phyloP scores from a whole-genome alignment of 2,797 vertebrate species.

The Chloroceryle amazona region DNA sequence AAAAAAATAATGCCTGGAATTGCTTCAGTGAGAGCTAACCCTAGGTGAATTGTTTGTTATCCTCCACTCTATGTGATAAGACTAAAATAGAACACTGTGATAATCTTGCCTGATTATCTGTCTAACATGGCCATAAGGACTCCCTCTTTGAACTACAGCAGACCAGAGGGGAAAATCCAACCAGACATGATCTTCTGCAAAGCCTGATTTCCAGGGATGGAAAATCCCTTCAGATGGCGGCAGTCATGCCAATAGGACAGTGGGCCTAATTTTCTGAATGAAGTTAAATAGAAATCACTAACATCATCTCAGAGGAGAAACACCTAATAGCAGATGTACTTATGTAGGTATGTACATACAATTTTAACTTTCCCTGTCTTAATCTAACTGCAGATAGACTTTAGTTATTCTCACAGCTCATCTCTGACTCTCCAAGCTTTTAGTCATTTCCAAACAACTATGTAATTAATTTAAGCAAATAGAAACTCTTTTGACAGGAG shows the following conservation, averaged over 20 bases:
- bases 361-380: not conserved
- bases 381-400: not conserved
- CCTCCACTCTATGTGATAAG: not conserved
- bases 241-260: not conserved
- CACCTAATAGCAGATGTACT: not conserved
- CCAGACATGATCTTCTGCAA: not conserved
- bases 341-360: not conserved
- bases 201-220: not conserved
- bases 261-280: not conserved
- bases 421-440: not conserved
- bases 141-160: not conserved
- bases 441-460: not conserved
- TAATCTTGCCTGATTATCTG: not conserved
- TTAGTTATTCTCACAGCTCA: not conserved
- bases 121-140: not conserved
- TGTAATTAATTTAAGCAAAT: not conserved
- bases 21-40: not conserved
- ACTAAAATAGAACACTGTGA: not conserved
- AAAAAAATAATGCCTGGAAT: not conserved
- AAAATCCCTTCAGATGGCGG: not conserved
- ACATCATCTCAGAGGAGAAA: not conserved
- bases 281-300: not conserved
- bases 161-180: not conserved
- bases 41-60: not conserved
- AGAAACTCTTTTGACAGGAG: not conserved